Percentiles rank a stretch among this genome's conserved stretches.
Conservation (phyloP, 2,888 invertebrate genomes). For the Scaptodrosophila latifasciaeformis region DNA sequence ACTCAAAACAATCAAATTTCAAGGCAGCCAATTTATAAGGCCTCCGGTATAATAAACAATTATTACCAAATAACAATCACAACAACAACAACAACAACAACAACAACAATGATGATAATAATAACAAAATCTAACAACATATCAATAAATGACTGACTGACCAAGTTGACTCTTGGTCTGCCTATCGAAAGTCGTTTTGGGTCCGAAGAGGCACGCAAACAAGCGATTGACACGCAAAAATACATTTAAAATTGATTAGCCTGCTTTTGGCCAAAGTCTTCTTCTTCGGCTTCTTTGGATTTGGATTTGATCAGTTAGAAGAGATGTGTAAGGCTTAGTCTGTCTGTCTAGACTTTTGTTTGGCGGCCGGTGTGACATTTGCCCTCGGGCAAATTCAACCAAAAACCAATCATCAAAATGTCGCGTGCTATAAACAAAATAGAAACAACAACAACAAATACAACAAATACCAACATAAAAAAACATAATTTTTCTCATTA, state of each 20-base stretch:
- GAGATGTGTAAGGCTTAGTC: too few relatives aligned
- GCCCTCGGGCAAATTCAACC: slow-evolving; percentile 34
- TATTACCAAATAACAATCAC: slow-evolving; percentile 47
- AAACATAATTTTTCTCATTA: slow-evolving; percentile 43
- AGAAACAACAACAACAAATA: neutral
- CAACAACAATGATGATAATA: slow-evolving; percentile 22
- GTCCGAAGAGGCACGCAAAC: slow-evolving; percentile 51
- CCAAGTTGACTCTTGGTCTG: slow-evolving; percentile 5
- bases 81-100: slow-evolving; percentile 8
- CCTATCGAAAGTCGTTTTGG: neutral
- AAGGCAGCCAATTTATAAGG: slow-evolving; percentile 10
- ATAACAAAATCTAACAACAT: slow-evolving; percentile 44
- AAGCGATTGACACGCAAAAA: slow-evolving; percentile 69
- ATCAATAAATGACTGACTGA: slow-evolving; percentile 55
- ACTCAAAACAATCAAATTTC: slow-evolving; percentile 55
- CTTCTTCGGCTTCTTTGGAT: too few relatives aligned
- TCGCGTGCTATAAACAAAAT: slow-evolving; percentile 55
- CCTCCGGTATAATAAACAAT: slow-evolving; percentile 55
- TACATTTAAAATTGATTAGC: slow-evolving; percentile 68
- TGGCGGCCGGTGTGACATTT: slow-evolving; percentile 53
- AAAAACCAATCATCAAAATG: slow-evolving; percentile 28
- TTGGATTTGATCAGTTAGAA: too few relatives aligned
- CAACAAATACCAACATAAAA: slow-evolving; percentile 26
- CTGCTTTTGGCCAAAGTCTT: slow-evolving; percentile 13
- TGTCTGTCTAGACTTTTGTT: slow-evolving; percentile 8